Conservation (phyloP, 2,797 vertebrate species). For the Schizothorax lantsangensis region DNA sequence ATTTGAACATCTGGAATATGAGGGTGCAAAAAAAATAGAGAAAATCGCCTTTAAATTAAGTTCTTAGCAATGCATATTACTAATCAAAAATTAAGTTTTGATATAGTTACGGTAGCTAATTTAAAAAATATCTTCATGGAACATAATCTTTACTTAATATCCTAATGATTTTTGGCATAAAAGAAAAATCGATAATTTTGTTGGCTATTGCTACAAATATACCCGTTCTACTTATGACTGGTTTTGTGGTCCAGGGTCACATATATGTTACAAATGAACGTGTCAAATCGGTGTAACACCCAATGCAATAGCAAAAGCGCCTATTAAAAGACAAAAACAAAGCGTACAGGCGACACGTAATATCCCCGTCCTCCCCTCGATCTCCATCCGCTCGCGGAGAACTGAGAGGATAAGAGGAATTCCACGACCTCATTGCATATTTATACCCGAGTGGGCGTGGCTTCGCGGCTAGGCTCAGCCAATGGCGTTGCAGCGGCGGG, state of each 20-base stretch:
- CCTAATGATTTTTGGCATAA: no score
- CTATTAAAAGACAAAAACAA: not conserved
- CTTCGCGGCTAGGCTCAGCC: constrained; percentile 58
- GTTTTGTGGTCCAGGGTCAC: no score
- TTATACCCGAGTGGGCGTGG: constrained; percentile 72
- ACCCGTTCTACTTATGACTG: no score
- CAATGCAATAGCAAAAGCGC: not conserved
- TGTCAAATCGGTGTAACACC: not conserved
- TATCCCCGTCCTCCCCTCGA: not conserved
- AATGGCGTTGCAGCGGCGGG: constrained; percentile 67
- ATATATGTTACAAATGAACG: not conserved
- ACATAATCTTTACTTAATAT: no score
- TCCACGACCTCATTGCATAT: constrained; percentile 68
- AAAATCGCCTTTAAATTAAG: not conserved
- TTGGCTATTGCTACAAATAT: no score
- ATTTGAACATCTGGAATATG: not conserved
- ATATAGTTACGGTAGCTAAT: no score
- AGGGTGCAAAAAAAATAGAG: not conserved
- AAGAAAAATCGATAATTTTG: no score
- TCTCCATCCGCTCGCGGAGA: constrained; percentile 23
- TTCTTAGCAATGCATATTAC: no score
- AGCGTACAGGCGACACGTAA: not conserved
- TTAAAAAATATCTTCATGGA: no score
- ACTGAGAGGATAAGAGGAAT: constrained; percentile 49
- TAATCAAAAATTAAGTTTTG: no score